Evolutionary conservation across 2,113 vertebrate genomes (phyloP).

Genomic region (Pteropus alecto): DNA sequence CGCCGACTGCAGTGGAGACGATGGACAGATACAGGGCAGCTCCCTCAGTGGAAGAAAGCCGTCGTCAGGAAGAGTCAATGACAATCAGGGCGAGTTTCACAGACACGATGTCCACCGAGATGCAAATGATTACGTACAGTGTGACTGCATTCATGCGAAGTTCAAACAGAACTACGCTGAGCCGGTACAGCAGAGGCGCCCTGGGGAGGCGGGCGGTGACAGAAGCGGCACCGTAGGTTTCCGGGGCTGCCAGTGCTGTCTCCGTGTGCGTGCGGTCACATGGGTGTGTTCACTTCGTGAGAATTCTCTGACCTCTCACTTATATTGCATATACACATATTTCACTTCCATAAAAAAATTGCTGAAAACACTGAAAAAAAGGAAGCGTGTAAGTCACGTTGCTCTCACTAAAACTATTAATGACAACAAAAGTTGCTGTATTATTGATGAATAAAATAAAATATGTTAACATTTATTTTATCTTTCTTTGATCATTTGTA

Average conservation of each 20-base stretch:
- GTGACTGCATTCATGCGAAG: neutral
- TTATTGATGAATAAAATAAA: neutral
- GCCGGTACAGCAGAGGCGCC: neutral
- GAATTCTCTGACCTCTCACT: neutral
- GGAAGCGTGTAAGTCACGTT: neutral
- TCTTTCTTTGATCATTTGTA: neutral
- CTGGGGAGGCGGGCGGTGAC: neutral
- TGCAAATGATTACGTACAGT: neutral
- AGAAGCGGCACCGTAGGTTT: neutral
- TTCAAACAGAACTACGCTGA: neutral
- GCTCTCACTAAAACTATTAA: neutral
- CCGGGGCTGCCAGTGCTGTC: neutral
- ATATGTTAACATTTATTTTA: slow-evolving; percentile 9
- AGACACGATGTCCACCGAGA: neutral
- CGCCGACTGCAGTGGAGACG: neutral
- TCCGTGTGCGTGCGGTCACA: neutral
- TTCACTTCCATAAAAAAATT: neutral
- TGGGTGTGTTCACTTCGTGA: neutral
- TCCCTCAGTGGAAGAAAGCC: neutral
- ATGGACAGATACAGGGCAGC: neutral
- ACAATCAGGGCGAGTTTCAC: neutral
- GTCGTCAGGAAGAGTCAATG: neutral
- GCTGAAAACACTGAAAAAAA: neutral
- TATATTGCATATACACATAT: too few relatives aligned
- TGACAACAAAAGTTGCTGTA: neutral